phyloP scores from a whole-genome alignment of 2,888 invertebrate species.

The Luffia ferchaultella region DNA sequence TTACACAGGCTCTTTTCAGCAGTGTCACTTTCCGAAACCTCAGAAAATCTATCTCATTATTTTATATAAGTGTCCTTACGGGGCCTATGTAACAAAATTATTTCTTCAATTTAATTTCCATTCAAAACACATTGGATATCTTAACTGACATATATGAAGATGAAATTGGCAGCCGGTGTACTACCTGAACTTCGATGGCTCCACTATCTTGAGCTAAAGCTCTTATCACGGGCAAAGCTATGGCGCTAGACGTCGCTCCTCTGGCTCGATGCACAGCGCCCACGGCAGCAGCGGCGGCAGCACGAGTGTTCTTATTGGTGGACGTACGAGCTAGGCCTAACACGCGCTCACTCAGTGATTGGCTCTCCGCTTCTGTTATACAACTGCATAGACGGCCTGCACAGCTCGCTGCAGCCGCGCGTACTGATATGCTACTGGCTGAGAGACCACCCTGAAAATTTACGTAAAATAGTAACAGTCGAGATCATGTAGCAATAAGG shows the following conservation, averaged over 20 bases:
- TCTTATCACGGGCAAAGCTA: constrained; percentile 92
- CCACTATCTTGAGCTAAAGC: constrained; percentile 94
- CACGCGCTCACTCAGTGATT: constrained; percentile 40
- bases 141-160: too few relatives aligned
- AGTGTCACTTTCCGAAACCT: too few relatives aligned
- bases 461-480: constrained; percentile 13
- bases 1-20: too few relatives aligned
- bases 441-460: constrained; percentile 75
- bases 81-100: too few relatives aligned
- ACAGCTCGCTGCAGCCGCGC: constrained; percentile 95
- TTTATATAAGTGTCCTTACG: too few relatives aligned
- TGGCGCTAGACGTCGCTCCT: constrained; percentile 95
- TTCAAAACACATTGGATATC: too few relatives aligned
- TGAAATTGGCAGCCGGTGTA: too few relatives aligned
- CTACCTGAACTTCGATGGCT: constrained; percentile 92
- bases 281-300: constrained; percentile 75
- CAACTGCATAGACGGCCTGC: constrained; percentile 80
- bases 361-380: constrained; percentile 37
- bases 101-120: too few relatives aligned
- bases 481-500: too few relatives aligned
- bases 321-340: constrained; percentile 35
- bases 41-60: too few relatives aligned
- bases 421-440: constrained; percentile 78
- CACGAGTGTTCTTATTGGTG: constrained; percentile 26
- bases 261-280: constrained; percentile 96